Base-by-base conservation (phyloP, 64 coral and sea anemone species). In the Montipora foliosa region DNA sequence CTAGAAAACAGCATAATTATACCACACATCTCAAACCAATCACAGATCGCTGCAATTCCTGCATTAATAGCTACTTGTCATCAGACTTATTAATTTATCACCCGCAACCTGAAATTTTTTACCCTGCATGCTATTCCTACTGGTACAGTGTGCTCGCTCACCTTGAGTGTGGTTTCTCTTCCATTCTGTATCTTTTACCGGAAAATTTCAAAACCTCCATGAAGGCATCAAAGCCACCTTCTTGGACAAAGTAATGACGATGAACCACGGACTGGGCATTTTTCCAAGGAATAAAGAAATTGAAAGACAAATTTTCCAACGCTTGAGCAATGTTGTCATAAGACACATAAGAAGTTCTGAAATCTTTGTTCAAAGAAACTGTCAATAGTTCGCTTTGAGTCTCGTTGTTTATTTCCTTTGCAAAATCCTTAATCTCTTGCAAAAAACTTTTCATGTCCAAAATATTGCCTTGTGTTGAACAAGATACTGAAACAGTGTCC, bases 241-340 rank as follows among this genome's bases (percentile, higher is more conserved):
- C 89, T 92, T 98, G 96, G 20, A 98, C 96, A 91, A 98, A 98
- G 70, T 92, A 98, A 77, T 98, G 96, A 50, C 96, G 62, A 17
- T 98, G 89, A 20, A 93, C 93, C 4, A 95, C 72, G 2, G 96
- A 95, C 16, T n/a, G 66, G 15, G 78, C 73, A 69, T 84, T 92
- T 52, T 98, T 98, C 96, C 96, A 98, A 0, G 96, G 96, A 92
- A 98, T 98, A 67, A 98, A 98, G 58, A 89, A 98, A 11, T 50
- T 74, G 50, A 98, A 98, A 47, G 96, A 93, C 11, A 98, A 82
- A 51, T 84, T 75, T 59, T 98, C 93, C 59, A 95, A 68, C 1
- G 93, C 88, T 22, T 80, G 81, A 21, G 72, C 49, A 37, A 77
- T 87, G 59, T 57, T 66, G 16, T 98, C 96, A 49, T 98, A 98